These are phyloP conservation scores for Dipodomys spectabilis DNA, from an alignment of 2,113 vertebrate genomes.

Conservation along the genomic window DNA sequence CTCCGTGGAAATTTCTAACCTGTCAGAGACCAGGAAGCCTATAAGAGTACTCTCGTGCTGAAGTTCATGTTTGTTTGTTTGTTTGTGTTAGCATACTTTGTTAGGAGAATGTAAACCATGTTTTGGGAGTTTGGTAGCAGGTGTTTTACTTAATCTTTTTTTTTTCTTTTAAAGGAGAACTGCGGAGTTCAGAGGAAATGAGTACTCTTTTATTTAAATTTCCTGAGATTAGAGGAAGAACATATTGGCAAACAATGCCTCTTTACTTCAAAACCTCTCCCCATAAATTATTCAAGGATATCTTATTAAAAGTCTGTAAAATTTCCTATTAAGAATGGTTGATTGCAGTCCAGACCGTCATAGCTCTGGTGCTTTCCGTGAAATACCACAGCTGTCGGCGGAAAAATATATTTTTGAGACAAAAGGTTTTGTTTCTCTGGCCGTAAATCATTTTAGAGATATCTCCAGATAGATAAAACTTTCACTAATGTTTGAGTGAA, in stretches of 20 bases:
- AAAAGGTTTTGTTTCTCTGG: constrained; percentile 91
- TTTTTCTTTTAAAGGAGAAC: constrained; percentile 84
- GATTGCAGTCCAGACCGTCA: constrained; percentile 93
- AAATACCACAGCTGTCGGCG: constrained; percentile 95
- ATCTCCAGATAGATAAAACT: constrained; percentile 91
- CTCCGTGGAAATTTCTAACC: neutral
- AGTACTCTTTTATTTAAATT: constrained; percentile 90
- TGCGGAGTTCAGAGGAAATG: constrained; percentile 89
- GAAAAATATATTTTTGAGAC: constrained; percentile 90
- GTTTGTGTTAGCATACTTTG: constrained; percentile 55
- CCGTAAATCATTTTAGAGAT: constrained; percentile 90
- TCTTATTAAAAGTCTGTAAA: constrained; percentile 95
- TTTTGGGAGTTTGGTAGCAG: constrained; percentile 83
- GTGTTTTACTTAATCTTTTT: constrained; percentile 89
- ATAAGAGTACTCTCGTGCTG: neutral
- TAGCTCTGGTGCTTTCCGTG: constrained; percentile 90
- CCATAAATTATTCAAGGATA: constrained; percentile 93
- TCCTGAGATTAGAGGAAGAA: constrained; percentile 93
- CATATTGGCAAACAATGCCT: constrained; percentile 96
- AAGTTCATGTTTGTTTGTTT: constrained; percentile 36
- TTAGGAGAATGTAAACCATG: constrained; percentile 40
- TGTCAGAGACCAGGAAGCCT: neutral
- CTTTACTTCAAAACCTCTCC: constrained; percentile 95
- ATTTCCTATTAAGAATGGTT: constrained; percentile 92
- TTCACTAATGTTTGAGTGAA: constrained; percentile 92